Percentiles rank a stretch among this genome's conserved stretches.
Evolutionary conservation across 2,797 vertebrate genomes (phyloP).

Genomic region (Tarsius wallacei): DNA sequence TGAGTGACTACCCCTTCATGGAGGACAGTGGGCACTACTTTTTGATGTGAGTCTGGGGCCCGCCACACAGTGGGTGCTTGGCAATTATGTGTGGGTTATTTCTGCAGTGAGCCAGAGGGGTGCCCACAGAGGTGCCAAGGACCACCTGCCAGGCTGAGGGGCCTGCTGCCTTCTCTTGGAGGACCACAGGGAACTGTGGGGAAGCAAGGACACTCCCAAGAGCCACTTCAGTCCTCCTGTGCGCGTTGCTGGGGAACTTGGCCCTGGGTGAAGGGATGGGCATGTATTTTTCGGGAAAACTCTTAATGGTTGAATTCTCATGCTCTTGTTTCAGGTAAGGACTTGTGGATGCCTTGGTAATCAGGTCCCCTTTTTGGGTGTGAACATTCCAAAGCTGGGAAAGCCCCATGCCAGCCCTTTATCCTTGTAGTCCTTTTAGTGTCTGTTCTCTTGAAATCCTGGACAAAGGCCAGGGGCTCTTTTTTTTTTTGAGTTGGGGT

Average conservation of each 20-base stretch:
- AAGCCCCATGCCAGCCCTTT: rapidly evolving
- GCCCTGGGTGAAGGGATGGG: rapidly evolving
- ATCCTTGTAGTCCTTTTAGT: rapidly evolving
- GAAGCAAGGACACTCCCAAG: neutral
- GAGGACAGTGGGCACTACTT: rapidly evolving
- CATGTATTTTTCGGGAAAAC: neutral
- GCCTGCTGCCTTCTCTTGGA: neutral
- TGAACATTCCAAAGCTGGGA: neutral
- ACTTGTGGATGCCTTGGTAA: neutral
- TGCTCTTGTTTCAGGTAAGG: neutral
- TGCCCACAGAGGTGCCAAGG: neutral
- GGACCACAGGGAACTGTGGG: rapidly evolving
- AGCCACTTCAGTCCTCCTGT: rapidly evolving
- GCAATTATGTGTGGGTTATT: neutral
- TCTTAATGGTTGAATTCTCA: neutral
- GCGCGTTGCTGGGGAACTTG: rapidly evolving
- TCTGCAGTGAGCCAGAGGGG: neutral
- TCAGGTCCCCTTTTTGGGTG: neutral
- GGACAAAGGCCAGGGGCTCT: neutral
- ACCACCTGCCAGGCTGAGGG: neutral
- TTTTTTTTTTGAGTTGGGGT: neutral
- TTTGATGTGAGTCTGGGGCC: neutral
- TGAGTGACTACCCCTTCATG: neutral
- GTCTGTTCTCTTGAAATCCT: neutral
- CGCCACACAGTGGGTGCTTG: rapidly evolving